A percentile compares a stretch with the other conserved stretches of the same genome.
phyloP scores from a whole-genome alignment of 2,888 invertebrate genomes.

The Piscicola geometra region DNA sequence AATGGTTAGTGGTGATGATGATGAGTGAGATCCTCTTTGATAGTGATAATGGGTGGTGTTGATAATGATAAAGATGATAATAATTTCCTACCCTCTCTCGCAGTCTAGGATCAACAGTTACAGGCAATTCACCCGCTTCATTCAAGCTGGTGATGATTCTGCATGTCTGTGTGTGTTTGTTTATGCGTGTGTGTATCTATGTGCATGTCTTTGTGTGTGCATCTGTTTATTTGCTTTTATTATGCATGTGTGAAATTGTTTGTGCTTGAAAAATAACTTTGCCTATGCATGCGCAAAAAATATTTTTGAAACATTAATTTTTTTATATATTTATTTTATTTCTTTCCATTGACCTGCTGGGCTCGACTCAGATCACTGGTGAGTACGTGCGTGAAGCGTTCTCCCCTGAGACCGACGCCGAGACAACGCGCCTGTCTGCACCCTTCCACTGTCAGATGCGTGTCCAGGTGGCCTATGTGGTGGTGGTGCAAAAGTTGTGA shows the following conservation, averaged over 20 bases:
- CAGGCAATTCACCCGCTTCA: neutral
- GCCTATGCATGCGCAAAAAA: neutral
- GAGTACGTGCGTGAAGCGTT: slow-evolving; percentile 28
- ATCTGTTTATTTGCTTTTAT: no score
- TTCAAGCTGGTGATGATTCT: slow-evolving; percentile 19
- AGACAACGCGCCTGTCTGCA: neutral
- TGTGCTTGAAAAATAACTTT: no score
- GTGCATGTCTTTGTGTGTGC: no score
- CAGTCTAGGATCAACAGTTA: slow-evolving; percentile 25
- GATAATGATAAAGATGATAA: no score
- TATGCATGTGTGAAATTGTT: no score
- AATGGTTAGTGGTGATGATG: no score
- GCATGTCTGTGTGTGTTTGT: slow-evolving; percentile 26
- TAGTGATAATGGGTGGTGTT: no score
- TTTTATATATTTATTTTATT: no score
- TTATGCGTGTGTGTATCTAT: neutral
- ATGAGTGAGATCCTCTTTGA: no score
- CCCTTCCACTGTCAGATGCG: slow-evolving; percentile 4
- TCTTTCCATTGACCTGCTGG: no score
- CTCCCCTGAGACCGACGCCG: slow-evolving; percentile 10
- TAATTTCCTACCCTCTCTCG: slow-evolving; percentile 30
- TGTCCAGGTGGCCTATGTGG: slow-evolving; percentile 23
- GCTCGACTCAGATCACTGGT: slow-evolving; percentile 31
- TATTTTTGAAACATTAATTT: neutral
- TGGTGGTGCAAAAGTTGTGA: neutral